Base-by-base conservation (phyloP, 1,140 invertebrate genomes). In the Scylla paramamosain region DNA sequence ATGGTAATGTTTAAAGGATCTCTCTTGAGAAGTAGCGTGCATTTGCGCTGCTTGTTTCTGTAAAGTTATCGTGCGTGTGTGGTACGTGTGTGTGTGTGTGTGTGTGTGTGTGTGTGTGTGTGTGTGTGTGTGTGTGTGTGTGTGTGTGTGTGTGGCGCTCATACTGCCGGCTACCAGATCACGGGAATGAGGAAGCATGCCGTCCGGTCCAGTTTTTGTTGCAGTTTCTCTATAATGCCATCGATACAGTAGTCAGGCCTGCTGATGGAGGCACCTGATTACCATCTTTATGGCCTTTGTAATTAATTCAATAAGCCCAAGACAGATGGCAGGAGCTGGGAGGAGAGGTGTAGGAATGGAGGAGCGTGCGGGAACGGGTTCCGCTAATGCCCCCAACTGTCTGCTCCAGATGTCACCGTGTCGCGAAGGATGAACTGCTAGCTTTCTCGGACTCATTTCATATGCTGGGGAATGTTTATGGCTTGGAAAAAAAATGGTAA, bases 31-130 rank as follows among this genome's bases (percentile, higher is more conserved):
- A 25, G 67, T 77, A 2, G 67, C n/a, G 67, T 77, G 67, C 67
- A 20, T 77, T 77, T 12, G 67, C 6, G 67, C 67, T 77, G 67
- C 67, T 77, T 77, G 52, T 77, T 77, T 77, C 67, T 77, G 67
- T 77, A n/a, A n/a, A 77, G 20, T 77, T 77, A 77, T 77, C n/a
- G 67, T n/a, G 59, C 20, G 10, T 67, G 59, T 20, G 20, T 67
- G 59, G 59, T 67, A 16, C 20, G 59, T 67, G 59, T 67, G 59
- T 67, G 67, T 77, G 2, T 77, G 67, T 77, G 20, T 77, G 67
- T 77, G 67, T 77, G n/a, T 77, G 67, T 77, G 67, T 77, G 67
- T 77, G 67, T 77, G 67, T 77, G 67, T 77, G 67, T 77, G 67
- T 77, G 67, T 77, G 67, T 77, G 67, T 77, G 67, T 77, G 67